phyloP scores from a whole-genome alignment of 2,888 invertebrate genomes.

The Dendrolimus houi region DNA sequence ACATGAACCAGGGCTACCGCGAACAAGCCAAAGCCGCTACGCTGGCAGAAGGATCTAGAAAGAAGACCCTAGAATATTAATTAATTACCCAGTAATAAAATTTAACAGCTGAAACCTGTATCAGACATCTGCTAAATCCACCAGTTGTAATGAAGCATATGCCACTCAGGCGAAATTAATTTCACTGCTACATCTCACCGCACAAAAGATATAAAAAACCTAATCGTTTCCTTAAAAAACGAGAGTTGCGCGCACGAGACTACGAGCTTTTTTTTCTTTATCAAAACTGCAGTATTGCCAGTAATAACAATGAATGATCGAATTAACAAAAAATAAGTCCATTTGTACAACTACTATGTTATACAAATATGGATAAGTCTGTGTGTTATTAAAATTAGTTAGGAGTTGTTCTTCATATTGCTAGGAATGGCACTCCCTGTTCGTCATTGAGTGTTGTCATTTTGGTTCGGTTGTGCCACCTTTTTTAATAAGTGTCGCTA shows the following conservation, averaged over 20 bases:
- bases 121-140: conserved; percentile 31
- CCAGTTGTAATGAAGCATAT: conserved; percentile 31
- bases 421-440: too few species aligned
- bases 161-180: conserved; percentile 50
- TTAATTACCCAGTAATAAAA: neutral
- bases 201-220: conserved; percentile 40
- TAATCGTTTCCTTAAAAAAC: conserved; percentile 54
- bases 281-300: conserved; percentile 32
- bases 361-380: conserved; percentile 33
- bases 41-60: too few species aligned
- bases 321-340: conserved; percentile 57
- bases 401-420: too few species aligned
- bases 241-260: conserved; percentile 63
- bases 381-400: neutral
- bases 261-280: conserved; percentile 26
- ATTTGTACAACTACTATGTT: conserved; percentile 12
- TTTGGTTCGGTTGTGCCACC: too few species aligned
- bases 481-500: too few species aligned
- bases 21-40: too few species aligned
- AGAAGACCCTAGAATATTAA: neutral
- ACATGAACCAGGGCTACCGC: too few species aligned
- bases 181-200: conserved; percentile 44
- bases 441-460: too few species aligned
- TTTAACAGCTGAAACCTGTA: conserved; percentile 19
- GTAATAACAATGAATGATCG: conserved; percentile 60